phyloP scores from a whole-genome alignment of 2,113 vertebrate genomes.

The Calonectris borealis region DNA sequence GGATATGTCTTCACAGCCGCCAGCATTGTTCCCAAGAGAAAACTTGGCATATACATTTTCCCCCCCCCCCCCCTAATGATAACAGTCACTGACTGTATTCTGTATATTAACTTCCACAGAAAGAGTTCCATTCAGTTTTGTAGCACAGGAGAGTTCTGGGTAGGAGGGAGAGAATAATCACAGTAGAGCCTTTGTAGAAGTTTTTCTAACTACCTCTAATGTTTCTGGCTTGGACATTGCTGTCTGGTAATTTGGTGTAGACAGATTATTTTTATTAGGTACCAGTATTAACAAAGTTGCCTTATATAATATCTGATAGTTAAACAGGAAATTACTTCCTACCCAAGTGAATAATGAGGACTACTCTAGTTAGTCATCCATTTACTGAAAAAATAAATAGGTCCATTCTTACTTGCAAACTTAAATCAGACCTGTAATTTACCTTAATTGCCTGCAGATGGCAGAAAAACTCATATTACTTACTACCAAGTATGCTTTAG shows the following conservation, averaged over 20 bases:
- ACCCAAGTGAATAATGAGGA: constrained; percentile 61
- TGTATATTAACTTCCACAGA: constrained; percentile 69
- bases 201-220: constrained; percentile 1
- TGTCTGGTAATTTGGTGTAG: constrained; percentile 40
- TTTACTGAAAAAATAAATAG: constrained; percentile 52
- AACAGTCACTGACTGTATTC: constrained; percentile 52
- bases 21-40: constrained; percentile 53
- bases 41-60: constrained; percentile 38
- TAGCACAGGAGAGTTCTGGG: constrained; percentile 47
- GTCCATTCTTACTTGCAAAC: not conserved
- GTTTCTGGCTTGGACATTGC: constrained; percentile 3
- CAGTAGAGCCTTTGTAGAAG: constrained; percentile 55
- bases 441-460: constrained; percentile 64
- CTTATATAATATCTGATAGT: constrained; percentile 57
- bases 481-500: not conserved
- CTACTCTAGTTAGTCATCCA: constrained; percentile 43
- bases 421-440: not conserved
- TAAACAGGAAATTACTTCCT: constrained; percentile 72
- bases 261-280: constrained; percentile 67
- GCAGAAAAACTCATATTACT: constrained; percentile 29
- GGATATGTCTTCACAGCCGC: constrained; percentile 52
- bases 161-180: constrained; percentile 35
- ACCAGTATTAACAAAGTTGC: constrained; percentile 49
- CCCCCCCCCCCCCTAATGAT: constrained; percentile 1
- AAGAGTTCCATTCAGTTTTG: constrained; percentile 66